phyloP scores from a whole-genome alignment of 2,888 invertebrate species.

The Ganaspis brasiliensis region DNA sequence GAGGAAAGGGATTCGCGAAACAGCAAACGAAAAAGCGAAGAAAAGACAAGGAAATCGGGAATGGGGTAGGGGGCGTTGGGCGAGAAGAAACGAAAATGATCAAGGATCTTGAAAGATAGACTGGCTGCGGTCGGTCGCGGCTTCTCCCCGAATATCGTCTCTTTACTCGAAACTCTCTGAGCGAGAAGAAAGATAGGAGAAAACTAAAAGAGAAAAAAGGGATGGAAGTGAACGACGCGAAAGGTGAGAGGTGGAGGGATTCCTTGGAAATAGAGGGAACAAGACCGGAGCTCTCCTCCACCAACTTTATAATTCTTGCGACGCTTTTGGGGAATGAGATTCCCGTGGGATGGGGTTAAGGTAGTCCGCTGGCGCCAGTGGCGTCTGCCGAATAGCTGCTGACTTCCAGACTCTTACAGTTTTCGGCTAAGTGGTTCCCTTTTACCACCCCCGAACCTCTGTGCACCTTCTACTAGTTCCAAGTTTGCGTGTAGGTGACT shows the following conservation, averaged over 20 bases:
- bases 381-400: slow-evolving; percentile 78
- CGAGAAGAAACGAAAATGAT: slow-evolving; percentile 61
- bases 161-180: slow-evolving; percentile 26
- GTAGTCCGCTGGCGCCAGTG: slow-evolving; percentile 79
- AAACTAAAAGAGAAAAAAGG: slow-evolving; percentile 44
- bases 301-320: slow-evolving; percentile 80
- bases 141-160: slow-evolving; percentile 20
- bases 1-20: slow-evolving; percentile 5
- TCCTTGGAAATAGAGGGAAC: slow-evolving; percentile 47
- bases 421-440: slow-evolving; percentile 76
- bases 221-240: slow-evolving; percentile 44
- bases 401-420: slow-evolving; percentile 76
- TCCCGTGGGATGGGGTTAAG: slow-evolving; percentile 69
- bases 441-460: slow-evolving; percentile 58
- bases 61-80: slow-evolving; percentile 45
- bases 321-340: slow-evolving; percentile 79
- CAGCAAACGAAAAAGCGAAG: slow-evolving; percentile 34
- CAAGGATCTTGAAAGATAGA: slow-evolving; percentile 56
- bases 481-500: slow-evolving; percentile 22
- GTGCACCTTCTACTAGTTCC: not conserved
- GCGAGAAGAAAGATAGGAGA: slow-evolving; percentile 33
- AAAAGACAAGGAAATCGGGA: slow-evolving; percentile 50
- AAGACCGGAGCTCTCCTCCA: slow-evolving; percentile 66
- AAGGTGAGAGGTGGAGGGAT: slow-evolving; percentile 55
- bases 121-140: slow-evolving; percentile 53